Conservation (phyloP, 1,140 invertebrate genomes). For the Drepana arcuata region DNA sequence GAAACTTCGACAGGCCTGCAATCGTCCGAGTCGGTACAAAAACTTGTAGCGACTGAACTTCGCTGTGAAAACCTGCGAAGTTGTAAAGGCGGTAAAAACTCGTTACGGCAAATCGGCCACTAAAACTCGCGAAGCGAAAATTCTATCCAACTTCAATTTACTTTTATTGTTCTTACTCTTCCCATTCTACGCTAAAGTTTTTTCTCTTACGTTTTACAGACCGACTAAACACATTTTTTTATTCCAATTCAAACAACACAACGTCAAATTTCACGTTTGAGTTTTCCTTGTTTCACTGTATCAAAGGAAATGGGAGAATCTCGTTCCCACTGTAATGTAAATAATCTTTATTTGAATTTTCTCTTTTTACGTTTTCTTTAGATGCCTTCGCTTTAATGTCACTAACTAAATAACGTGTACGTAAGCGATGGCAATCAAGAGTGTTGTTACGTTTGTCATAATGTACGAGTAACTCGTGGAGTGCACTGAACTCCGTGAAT, state of each 20-base stretch:
- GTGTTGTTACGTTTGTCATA: too few relatives aligned
- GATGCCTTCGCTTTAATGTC: too few relatives aligned
- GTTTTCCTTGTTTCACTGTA: constrained; percentile 32
- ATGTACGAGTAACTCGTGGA: not conserved
- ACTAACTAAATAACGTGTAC: too few relatives aligned
- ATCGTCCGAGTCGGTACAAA: constrained; percentile 14
- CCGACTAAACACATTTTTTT: constrained; percentile 52
- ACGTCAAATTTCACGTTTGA: constrained; percentile 40
- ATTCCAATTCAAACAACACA: constrained; percentile 36
- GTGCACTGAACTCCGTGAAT: constrained; percentile 2
- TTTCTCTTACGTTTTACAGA: constrained; percentile 44
- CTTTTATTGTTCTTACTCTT: constrained; percentile 66
- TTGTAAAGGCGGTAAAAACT: constrained; percentile 66
- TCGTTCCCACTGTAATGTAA: constrained; percentile 28
- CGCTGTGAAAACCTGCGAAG: constrained; percentile 40
- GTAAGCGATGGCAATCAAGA: too few relatives aligned
- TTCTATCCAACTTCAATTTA: constrained; percentile 69
- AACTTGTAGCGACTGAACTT: constrained; percentile 29
- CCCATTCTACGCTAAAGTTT: constrained; percentile 37
- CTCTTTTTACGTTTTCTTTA: too few relatives aligned
- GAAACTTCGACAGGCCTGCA: constrained; percentile 12
- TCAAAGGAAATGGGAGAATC: constrained; percentile 33
- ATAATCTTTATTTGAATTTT: constrained; percentile 38
- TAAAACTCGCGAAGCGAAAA: constrained; percentile 69
- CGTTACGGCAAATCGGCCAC: constrained; percentile 64